Base-by-base conservation (phyloP, 2,113 vertebrate species). In the Aythya baeri region DNA sequence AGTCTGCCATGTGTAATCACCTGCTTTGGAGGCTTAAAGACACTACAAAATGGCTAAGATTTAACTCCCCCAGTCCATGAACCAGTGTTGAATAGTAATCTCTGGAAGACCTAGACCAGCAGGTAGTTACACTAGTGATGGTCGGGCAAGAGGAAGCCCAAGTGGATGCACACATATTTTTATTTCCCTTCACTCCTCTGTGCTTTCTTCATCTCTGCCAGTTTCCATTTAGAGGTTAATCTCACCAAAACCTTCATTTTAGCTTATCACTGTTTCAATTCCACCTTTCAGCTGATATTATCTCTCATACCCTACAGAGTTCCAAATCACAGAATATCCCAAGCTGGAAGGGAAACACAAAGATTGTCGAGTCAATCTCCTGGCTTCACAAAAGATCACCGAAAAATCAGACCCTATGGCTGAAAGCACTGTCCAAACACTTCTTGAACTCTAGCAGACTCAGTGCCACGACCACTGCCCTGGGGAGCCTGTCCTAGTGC, bases 121-220 rank as follows among this genome's bases (percentile, higher is more conserved):
- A 73, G 62, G 44, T 10, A 17, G 57, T 29, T 41, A 41, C 25
- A 36, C 13, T 54, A 70, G 38, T 1, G 32, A 46, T 0, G 1
- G 9, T 17, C 71, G 5, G 3, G 32, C 7, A 29, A 0, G 0
- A 46, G 27, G 57, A 87, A 94, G 63, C 29, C 41, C 54, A 14
- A 29, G 62, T 12, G 36, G 36, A 83, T 1, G 6, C 52, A 59
- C 75, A 73, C 32, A 66, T 6, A 70, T 54, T 49, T 58, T 61
- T 14, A 44, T 52, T 41, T 27, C 5, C 13, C 0, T 0, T 36
- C 50, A 17, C 23, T 54, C 34, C 50, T 66, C 27, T 18, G 13
- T 29, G 27, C 63, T 14, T 0, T 10, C 66, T 68, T 29, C 17
- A 6, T 12, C 68, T 49, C 20, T 1, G 15, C 26, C 12, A 10